A percentile compares a stretch with the other conserved stretches of the same genome.
Conservation (phyloP, 2,797 vertebrate species). For the Antrozous pallidus region DNA sequence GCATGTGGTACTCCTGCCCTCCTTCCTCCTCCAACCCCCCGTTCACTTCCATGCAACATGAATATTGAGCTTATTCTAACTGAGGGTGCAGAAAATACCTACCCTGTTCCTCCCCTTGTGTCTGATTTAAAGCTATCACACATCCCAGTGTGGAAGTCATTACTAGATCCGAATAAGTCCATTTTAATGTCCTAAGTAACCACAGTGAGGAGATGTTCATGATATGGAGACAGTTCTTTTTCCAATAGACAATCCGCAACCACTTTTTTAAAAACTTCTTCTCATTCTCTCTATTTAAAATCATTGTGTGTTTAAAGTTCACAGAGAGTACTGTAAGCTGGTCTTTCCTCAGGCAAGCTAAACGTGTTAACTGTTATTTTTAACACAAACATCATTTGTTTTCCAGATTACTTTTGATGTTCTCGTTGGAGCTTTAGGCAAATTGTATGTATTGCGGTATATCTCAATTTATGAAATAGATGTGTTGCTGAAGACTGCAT, state of each 20-base stretch:
- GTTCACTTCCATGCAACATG: neutral
- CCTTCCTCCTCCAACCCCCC: neutral
- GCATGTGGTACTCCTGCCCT: neutral
- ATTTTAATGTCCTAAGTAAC: neutral
- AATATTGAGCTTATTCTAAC: neutral
- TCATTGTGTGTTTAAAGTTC: constrained; percentile 53
- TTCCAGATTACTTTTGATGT: constrained; percentile 65
- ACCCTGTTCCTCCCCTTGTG: neutral
- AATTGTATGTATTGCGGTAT: constrained; percentile 33
- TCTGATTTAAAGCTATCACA: neutral
- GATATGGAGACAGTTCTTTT: neutral
- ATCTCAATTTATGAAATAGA: constrained; percentile 49
- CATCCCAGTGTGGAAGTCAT: neutral
- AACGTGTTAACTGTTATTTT: constrained; percentile 67
- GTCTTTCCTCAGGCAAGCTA: constrained; percentile 62
- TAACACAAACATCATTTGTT: constrained; percentile 55
- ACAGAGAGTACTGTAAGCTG: constrained; percentile 9
- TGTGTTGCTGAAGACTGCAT: constrained; percentile 16
- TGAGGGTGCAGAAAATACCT: neutral
- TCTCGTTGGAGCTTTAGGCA: constrained; percentile 43
- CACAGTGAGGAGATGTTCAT: neutral
- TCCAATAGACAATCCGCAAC: neutral
- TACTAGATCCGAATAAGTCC: neutral
- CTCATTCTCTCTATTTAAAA: constrained; percentile 38
- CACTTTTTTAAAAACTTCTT: constrained; percentile 40